Evolutionary conservation across 2,797 vertebrate genomes (phyloP).

Genomic region (Psittacula derbiana): DNA sequence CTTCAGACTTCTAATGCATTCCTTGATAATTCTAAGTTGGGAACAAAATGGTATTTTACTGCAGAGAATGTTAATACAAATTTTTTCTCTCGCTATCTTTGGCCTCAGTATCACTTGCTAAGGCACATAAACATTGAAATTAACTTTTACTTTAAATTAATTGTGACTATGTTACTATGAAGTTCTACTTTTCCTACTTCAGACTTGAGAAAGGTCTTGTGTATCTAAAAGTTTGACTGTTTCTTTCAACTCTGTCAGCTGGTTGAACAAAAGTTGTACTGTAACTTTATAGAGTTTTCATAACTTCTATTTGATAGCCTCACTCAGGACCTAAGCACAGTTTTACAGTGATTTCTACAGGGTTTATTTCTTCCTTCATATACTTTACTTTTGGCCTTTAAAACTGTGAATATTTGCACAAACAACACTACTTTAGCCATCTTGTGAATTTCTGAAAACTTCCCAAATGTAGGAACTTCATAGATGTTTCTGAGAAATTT

Average conservation of each 20-base stretch:
- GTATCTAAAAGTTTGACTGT: neutral
- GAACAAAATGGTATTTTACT: neutral
- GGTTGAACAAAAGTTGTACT: neutral
- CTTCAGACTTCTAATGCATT: neutral
- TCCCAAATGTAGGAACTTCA: neutral
- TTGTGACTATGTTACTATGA: neutral
- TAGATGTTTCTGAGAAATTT: neutral
- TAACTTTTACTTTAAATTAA: neutral
- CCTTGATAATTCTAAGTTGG: neutral
- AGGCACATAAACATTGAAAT: neutral
- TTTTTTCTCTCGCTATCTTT: neutral
- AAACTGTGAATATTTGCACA: neutral
- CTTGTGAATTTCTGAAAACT: neutral
- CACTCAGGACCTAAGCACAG: neutral
- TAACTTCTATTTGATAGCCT: neutral
- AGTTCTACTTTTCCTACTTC: neutral
- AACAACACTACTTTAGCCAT: neutral
- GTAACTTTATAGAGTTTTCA: neutral
- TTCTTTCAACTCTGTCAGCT: neutral
- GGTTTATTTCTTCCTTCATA: neutral
- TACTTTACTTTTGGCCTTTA: neutral
- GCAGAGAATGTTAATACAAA: neutral
- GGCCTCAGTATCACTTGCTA: neutral
- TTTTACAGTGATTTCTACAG: neutral
- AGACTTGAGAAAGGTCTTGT: neutral